phyloP scores from a whole-genome alignment of 1,140 invertebrate species.

The Penaeus japonicus region DNA sequence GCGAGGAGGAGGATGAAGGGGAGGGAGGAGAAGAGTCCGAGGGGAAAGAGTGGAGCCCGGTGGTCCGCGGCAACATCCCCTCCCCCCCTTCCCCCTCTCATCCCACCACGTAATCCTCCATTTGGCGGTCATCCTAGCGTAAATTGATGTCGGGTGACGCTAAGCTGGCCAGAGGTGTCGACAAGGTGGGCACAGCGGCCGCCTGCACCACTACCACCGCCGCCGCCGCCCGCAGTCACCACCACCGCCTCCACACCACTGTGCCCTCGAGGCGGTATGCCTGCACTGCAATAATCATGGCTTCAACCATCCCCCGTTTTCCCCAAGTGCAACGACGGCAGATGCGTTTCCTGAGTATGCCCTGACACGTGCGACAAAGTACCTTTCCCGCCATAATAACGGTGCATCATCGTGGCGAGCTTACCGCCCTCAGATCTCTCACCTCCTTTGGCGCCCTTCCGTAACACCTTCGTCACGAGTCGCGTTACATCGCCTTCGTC shows the following conservation, averaged over 20 bases:
- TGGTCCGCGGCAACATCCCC: not conserved
- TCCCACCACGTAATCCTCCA: conserved; percentile 39
- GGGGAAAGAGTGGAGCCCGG: not conserved
- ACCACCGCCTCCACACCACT: not conserved
- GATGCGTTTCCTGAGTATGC: too few relatives aligned
- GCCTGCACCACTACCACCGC: not conserved
- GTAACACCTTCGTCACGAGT: too few relatives aligned
- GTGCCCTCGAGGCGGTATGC: too few relatives aligned
- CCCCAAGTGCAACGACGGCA: too few relatives aligned
- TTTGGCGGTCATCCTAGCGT: conserved; percentile 48
- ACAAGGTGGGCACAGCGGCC: conserved; percentile 34
- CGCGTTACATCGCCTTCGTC: too few relatives aligned
- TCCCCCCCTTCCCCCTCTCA: not conserved
- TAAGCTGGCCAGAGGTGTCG: conserved; percentile 47
- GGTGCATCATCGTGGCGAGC: too few relatives aligned
- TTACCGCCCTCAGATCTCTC: too few relatives aligned
- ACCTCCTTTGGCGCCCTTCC: too few relatives aligned
- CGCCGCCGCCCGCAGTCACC: not conserved
- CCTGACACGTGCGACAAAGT: too few relatives aligned
- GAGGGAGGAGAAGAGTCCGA: not conserved
- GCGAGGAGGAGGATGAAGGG: not conserved
- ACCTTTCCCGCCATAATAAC: too few relatives aligned
- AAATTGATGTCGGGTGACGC: conserved; percentile 47
- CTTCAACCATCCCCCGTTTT: not conserved
- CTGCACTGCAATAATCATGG: not conserved